Base-by-base conservation (phyloP, 2,113 vertebrate species). In the Vulpes vulpes region DNA sequence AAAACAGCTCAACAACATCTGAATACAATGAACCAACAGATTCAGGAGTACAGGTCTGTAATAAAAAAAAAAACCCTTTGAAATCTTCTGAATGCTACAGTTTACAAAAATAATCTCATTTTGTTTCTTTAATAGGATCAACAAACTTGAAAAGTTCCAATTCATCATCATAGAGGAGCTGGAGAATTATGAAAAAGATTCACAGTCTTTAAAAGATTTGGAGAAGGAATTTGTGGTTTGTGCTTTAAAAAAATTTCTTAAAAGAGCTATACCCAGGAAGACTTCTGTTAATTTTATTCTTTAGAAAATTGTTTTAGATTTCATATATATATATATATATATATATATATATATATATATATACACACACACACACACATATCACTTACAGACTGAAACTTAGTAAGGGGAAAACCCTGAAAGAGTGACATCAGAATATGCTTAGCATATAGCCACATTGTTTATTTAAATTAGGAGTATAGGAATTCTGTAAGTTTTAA, bases 221-320 rank as follows among this genome's bases (percentile, higher is more conserved):
- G 99, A 99, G 91, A 99, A 99, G 97, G 99, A 99, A 94, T 98
- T 99, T 96, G 98, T 43, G 96, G 99, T 99, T 99, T 95, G 99
- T 98, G 60, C 90, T 98, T 92, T 96, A 94, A 71, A 89, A 51
- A 73, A 60, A 53, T 88, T 88, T 91, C 55, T 89, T 78, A 81
- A 89, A 97, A 67, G 35, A 91, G 11, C 30, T 84, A 15, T 6
- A 38, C 27, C 74, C 32, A 78, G 64, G 43, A 82, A 89, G 88
- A 51, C 14, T 51, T 90, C 53, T 20, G 3, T n/a, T 89, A 83
- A 43, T 87, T 73, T 67, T 87, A 16, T 60, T 89, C 35, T 65
- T 94, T 57, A 91, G 60, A 81, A 62, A 7, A 83, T 43, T 57
- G 16, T 71, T 83, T 71, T 82, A 53, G 51, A 14, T 17, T 64